Conservation (phyloP, 2,113 vertebrate species). For the Fulmarus glacialis region DNA sequence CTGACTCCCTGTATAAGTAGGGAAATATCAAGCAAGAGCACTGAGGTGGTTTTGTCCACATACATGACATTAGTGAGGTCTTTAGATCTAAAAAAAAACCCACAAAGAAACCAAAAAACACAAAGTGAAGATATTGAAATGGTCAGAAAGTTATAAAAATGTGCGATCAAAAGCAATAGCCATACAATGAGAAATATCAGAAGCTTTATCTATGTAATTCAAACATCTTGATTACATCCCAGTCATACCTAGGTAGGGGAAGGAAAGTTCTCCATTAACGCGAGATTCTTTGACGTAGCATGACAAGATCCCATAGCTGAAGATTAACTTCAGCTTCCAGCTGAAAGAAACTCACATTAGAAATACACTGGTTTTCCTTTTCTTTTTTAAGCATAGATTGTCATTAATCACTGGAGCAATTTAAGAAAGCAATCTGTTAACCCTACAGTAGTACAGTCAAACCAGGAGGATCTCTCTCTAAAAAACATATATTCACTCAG, state of each 20-base stretch:
- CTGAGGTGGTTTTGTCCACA: background rate
- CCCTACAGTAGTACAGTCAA: background rate
- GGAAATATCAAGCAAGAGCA: background rate
- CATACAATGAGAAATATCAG: background rate
- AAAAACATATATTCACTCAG: background rate
- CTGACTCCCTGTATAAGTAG: background rate
- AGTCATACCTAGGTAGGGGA: background rate
- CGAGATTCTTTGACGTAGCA: background rate
- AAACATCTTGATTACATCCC: background rate
- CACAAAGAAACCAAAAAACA: fast-evolving
- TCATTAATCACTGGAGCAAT: background rate
- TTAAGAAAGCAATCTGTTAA: background rate
- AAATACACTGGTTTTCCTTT: background rate
- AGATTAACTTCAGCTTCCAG: background rate
- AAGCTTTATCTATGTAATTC: background rate
- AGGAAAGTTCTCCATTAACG: background rate
- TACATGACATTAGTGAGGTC: background rate
- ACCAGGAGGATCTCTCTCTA: background rate
- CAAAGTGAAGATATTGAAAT: background rate
- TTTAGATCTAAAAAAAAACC: background rate
- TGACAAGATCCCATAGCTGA: background rate
- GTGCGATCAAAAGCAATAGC: background rate
- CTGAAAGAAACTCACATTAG: background rate
- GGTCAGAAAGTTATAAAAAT: background rate
- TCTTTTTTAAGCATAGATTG: background rate